Percentiles rank a stretch among this genome's conserved stretches.
phyloP scores from a whole-genome alignment of 2,888 invertebrate genomes.

The Fabriciana adippe region DNA sequence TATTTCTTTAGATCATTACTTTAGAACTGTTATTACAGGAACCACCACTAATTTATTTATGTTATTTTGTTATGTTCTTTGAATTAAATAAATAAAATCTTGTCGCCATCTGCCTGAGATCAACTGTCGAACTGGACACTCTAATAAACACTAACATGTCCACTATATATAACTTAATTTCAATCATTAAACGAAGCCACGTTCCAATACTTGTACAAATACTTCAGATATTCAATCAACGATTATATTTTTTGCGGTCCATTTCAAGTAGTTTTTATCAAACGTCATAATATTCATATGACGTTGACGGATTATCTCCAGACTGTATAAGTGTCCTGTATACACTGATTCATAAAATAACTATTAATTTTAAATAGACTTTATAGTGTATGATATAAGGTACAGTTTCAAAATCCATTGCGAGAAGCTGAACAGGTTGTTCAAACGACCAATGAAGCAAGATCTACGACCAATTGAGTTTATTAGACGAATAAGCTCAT shows the following conservation, averaged over 20 bases:
- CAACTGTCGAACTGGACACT: no score
- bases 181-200: not conserved
- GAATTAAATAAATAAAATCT: no score
- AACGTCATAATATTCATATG: conserved; percentile 45
- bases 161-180: not conserved
- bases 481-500: conserved; percentile 25
- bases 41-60: no score
- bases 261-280: conserved; percentile 33
- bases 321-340: conserved; percentile 42
- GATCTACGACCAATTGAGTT: conserved; percentile 25
- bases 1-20: no score
- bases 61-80: no score
- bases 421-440: conserved; percentile 14
- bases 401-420: conserved; percentile 4
- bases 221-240: conserved; percentile 35
- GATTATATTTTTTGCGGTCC: conserved; percentile 34
- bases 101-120: no score
- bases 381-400: conserved; percentile 3
- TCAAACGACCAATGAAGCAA: conserved; percentile 24
- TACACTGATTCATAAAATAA: conserved; percentile 43
- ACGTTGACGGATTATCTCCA: conserved; percentile 56
- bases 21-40: no score
- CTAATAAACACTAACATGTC: no score
- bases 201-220: not conserved
- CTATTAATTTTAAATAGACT: conserved; percentile 27